Conservation (phyloP, 2,888 invertebrate species). For the Falcaria lacertinaria region DNA sequence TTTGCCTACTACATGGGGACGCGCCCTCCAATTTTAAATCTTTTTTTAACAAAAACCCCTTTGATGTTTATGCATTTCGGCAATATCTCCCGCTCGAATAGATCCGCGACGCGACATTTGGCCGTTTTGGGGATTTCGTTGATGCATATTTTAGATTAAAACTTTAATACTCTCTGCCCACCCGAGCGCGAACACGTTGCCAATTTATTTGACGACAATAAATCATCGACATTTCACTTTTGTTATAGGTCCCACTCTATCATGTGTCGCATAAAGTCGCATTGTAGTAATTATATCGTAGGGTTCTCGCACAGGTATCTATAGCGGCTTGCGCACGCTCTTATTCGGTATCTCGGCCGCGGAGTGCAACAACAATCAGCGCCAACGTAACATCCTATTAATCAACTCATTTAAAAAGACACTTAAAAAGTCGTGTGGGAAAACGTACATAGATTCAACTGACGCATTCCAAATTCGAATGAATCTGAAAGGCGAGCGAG, state of each 20-base stretch:
- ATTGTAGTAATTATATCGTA: conserved; percentile 30
- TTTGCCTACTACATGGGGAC: conserved; percentile 64
- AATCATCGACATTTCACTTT: conserved; percentile 41
- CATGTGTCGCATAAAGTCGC: conserved; percentile 27
- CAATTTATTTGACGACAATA: conserved; percentile 44
- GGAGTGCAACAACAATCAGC: conserved; percentile 46
- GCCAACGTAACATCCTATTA: conserved; percentile 66
- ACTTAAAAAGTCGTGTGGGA: conserved; percentile 67
- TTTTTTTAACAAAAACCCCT: conserved; percentile 75
- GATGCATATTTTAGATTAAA: conserved; percentile 76
- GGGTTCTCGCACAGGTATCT: conserved; percentile 7
- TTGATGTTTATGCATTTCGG: conserved; percentile 76
- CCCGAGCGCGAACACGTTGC: conserved; percentile 25
- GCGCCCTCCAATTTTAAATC: conserved; percentile 77
- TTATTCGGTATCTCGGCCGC: conserved; percentile 11
- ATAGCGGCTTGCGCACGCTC: not conserved
- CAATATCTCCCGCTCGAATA: conserved; percentile 70
- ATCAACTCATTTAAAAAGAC: conserved; percentile 75
- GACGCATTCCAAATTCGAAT: conserved; percentile 77
- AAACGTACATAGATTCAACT: conserved; percentile 63
- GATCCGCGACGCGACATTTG: conserved; percentile 62
- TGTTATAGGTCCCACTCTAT: conserved; percentile 34
- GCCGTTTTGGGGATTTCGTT: conserved; percentile 64
- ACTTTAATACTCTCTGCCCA: conserved; percentile 51
- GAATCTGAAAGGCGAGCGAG: conserved; percentile 75